A percentile compares a stretch with the other conserved stretches of the same genome.
Conservation (phyloP, 2,113 vertebrate species). For the Leptobrachium leishanense region DNA sequence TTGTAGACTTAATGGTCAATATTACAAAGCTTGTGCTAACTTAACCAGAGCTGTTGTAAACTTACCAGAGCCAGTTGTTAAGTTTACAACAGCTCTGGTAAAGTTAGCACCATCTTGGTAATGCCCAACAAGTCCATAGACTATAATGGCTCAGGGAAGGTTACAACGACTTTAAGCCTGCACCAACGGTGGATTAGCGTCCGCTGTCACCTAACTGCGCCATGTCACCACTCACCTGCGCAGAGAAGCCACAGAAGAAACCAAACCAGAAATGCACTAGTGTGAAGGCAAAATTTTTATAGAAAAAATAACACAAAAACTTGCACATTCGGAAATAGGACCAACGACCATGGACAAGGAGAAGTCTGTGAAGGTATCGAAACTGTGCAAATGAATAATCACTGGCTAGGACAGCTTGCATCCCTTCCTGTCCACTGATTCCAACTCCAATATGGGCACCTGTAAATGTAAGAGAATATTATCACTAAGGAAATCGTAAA, state of each 20-base stretch:
- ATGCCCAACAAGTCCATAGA: too few relatives aligned
- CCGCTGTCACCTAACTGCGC: neutral
- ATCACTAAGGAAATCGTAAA: too few relatives aligned
- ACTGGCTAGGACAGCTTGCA: conserved; percentile 75
- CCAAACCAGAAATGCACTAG: conserved; percentile 82
- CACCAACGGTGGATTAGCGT: too few relatives aligned
- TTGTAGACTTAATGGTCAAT: too few relatives aligned
- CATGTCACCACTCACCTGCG: conserved; percentile 63
- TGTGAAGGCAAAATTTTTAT: conserved; percentile 80
- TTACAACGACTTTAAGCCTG: too few relatives aligned
- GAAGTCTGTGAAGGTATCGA: conserved; percentile 73
- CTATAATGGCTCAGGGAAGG: too few relatives aligned
- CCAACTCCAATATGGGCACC: conserved; percentile 76
- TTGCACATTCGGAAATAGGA: conserved; percentile 80
- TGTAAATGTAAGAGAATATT: conserved; percentile 48
- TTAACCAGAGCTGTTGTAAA: too few relatives aligned
- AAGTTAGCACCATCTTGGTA: too few relatives aligned
- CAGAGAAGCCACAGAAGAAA: conserved; percentile 82
- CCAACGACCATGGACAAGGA: conserved; percentile 76
- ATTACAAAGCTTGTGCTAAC: too few relatives aligned
- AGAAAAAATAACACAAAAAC: conserved; percentile 83
- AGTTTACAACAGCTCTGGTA: too few relatives aligned
- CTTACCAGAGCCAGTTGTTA: too few relatives aligned
- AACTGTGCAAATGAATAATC: conserved; percentile 81
- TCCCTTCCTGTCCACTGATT: conserved; percentile 77